phyloP scores from a whole-genome alignment of 2,888 invertebrate species.

The Drosophila mulleri region DNA sequence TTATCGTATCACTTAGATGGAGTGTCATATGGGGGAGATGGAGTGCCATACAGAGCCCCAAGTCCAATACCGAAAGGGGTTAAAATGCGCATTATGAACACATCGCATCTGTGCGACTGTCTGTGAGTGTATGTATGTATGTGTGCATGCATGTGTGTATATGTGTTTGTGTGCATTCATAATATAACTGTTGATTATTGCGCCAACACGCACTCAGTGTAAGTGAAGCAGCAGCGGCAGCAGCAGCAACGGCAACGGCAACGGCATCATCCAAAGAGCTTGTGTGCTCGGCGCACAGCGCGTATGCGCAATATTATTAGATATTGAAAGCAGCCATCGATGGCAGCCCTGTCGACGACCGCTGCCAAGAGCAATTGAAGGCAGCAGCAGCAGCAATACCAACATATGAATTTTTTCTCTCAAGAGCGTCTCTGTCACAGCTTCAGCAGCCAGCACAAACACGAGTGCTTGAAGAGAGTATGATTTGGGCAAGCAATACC shows the following conservation, averaged over 20 bases:
- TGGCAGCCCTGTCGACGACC: conserved; percentile 41
- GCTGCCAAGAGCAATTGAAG: conserved; percentile 69
- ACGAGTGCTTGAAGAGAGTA: background rate
- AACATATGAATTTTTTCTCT: conserved; percentile 73
- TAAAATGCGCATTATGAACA: conserved; percentile 69
- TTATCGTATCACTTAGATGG: conserved; percentile 77
- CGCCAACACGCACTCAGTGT: conserved; percentile 77
- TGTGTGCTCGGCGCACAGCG: conserved; percentile 50
- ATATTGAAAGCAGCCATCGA: conserved; percentile 79
- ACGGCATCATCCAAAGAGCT: conserved; percentile 24
- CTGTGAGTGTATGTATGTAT: conserved; percentile 15
- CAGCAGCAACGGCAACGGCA: conserved; percentile 11
- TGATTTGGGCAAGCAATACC: background rate
- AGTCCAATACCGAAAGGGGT: conserved; percentile 59
- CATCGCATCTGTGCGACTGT: conserved; percentile 20
- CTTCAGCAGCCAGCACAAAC: conserved; percentile 39
- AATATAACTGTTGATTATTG: conserved; percentile 80
- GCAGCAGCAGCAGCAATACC: conserved; percentile 68
- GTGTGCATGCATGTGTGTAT: conserved; percentile 25
- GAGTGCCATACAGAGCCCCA: conserved; percentile 12
- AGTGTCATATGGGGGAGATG: conserved; percentile 60
- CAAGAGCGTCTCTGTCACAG: conserved; percentile 23
- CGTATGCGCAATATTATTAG: conserved; percentile 79
- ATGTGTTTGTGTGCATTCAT: conserved; percentile 68
- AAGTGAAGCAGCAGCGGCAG: conserved; percentile 62